Base-by-base conservation (phyloP, 2,888 invertebrate genomes). In the Penaeus monodon region DNA sequence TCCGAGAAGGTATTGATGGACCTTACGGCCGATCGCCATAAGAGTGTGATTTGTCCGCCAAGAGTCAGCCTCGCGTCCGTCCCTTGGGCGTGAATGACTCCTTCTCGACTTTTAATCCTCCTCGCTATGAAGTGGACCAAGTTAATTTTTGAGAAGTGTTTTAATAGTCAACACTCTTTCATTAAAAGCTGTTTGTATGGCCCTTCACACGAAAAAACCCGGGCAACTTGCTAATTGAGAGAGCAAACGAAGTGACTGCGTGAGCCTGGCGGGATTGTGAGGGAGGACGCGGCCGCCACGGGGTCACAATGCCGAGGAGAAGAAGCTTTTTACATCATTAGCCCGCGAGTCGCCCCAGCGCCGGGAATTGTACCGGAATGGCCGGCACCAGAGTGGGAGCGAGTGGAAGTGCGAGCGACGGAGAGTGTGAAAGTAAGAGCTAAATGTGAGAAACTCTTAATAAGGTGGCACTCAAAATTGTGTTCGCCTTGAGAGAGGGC, bases 61-160 rank as follows among this genome's bases (percentile, higher is more conserved):
- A 38, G 33, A 44, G 66, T 49, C 70, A 33, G n/a, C 7, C n/a
- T 8, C 81, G 29, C 66, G 33, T 81, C 65, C 80, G 68, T 29
- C 85, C 44, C 70, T n/a, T n/a, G 66, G 63, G 49, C 85, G 27
- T 76, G 27, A 73, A 77, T 63, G 85, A 81, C 81, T 76, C 80
- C 85, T 85, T 66, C 85, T 85, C 81, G 85, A n/a, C n/a, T 88
- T 88, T 88, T 88, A 88, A 88, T 88, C 85, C 87, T 83, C 86
- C 86, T 84, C 89, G 74, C 84, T 88, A 89, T 89, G 88, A 89
- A 89, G 89, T 89, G 89, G 88, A 74, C 86, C 88, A 81, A 86
- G 89, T 89, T 89, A 89, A 89, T 89, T 89, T 89, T 89, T 89
- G 88, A 89, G 89, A 89, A 89, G 89, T 89, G 89, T 89, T 89